Base-by-base conservation (phyloP, 2,113 vertebrate genomes). In the Vicugna pacos region DNA sequence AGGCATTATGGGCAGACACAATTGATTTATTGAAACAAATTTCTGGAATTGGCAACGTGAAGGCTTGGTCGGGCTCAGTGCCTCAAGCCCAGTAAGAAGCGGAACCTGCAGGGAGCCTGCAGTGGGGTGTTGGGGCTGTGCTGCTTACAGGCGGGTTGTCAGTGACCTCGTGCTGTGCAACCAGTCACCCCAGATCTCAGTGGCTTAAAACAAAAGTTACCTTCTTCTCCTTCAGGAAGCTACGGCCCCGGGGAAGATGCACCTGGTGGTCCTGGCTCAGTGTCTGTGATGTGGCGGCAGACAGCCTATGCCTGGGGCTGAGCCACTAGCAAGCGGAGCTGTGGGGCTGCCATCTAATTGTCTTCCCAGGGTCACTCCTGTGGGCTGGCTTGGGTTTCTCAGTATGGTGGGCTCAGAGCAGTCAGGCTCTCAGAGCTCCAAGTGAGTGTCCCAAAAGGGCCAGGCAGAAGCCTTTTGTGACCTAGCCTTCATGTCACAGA, bases 381-480 rank as follows among this genome's bases (percentile, higher is more conserved):
- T 35, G 52, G 0, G 22, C 60, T 60, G 24, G 16, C 28, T 1
- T n/a, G 17, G 76, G 58, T 56, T 91, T 84, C 60, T 80, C 22
- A 5, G 32, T 7, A 0, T 6, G 10, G 24, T 0, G 2, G 22
- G 12, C 28, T 24, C 46, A 10, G 69, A 67, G 73, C 42, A 5
- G 8, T 22, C 70, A 13, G 35, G 10, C 9, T 14, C 82, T 65
- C 26, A 5, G 17, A 9, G 67, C 30, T 48, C 38, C 22, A 8
- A 28, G 20, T 1, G 9, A 13, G 9, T 20, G 4, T 24, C 69
- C 58, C 9, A 24, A 8, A 54, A 54, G 14, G 50, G 46, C 20
- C 28, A 24, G n/a, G 35, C 11, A 8, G 87, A 50, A 87, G n/a
- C 38, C 64, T 65, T 72, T 67, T 32, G 7, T 67, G 14, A 62